Percentiles rank a stretch among this genome's conserved stretches.
Evolutionary conservation across 2,113 vertebrate species (phyloP).

Genomic region (Brachirus orientalis): DNA sequence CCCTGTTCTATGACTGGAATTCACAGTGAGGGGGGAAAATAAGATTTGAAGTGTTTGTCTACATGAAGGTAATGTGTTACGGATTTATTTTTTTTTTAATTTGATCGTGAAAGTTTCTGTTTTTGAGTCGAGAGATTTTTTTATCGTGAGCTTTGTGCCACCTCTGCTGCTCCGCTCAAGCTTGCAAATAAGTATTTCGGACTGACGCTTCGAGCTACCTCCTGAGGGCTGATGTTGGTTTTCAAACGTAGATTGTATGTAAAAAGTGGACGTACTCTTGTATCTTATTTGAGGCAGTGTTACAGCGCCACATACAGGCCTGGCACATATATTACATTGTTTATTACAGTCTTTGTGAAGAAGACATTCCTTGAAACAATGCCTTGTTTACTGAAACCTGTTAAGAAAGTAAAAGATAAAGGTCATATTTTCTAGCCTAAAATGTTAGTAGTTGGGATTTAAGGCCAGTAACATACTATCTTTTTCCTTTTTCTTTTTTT

Average conservation of each 20-base stretch:
- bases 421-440: too few species aligned
- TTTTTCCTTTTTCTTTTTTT: too few species aligned
- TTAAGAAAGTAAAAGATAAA: too few species aligned
- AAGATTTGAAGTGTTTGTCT: slow-evolving; percentile 40
- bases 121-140: slow-evolving; percentile 25
- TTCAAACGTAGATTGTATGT: slow-evolving; percentile 1
- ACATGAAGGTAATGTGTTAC: slow-evolving; percentile 51
- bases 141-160: slow-evolving; percentile 35
- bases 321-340: too few species aligned
- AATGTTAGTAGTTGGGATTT: too few species aligned
- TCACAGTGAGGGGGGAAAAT: slow-evolving; percentile 15
- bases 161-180: slow-evolving; percentile 56
- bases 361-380: too few species aligned
- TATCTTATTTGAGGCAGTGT: too few species aligned
- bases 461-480: too few species aligned
- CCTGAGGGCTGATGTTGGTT: slow-evolving; percentile 48
- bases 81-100: slow-evolving; percentile 22
- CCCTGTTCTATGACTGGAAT: slow-evolving; percentile 51
- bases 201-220: slow-evolving; percentile 64
- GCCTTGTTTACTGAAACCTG: too few species aligned
- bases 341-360: too few species aligned
- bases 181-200: slow-evolving; percentile 56
- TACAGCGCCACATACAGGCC: too few species aligned
- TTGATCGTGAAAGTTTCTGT: slow-evolving; percentile 45
- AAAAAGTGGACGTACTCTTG: too few species aligned